Evolutionary conservation across 2,113 vertebrate species (phyloP), one percentile per base, ranked within the genome.

Genomic region (Andinoacara biseriatus): DNA sequence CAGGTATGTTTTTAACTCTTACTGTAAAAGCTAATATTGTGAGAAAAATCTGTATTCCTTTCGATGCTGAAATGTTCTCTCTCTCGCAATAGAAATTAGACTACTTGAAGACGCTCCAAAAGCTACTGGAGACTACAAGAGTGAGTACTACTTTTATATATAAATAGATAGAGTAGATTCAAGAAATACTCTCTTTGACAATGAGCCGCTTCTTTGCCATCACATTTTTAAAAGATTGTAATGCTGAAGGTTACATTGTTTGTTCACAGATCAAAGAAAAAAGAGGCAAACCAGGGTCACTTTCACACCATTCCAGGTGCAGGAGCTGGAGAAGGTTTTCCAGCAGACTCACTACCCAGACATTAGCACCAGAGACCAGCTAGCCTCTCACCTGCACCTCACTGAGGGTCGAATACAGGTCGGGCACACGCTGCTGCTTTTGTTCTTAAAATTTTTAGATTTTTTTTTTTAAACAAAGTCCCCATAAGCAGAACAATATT

Each of bases 261-360:
- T 69, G 40, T 49, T 72, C 29, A 1, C 81, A 94, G 94, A 40
- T 77, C 85, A 86, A 81, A 92, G 84, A 63, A 93, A 89, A 77
- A 93, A 87, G 58, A 84, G 93, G 57, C 94, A 95, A 80, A 92
- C 87, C 1, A 91, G 94, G 83, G 79, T 93, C 17, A 93, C 91
- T 1, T 95, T 93, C 85, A 92, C 91, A 2, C 82, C 84, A 0
- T 52, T 81, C 40, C 94, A 95, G 81, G 87, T 95, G 31, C 86
- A 88, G 59, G 87, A 93, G 87, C 80, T 95, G 74, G 94, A 95
- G 86, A 81, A 84, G 13, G 91, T 86, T 56, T 94, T 95, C 76
- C 89, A 83, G 83, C 86, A 81, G 74, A 94, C 81, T 10, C 94
- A 92, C 54, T 95, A 95, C 52, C 94, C 94, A 24, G 92, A 94